Percentiles rank a stretch among this genome's conserved stretches.
Conservation (phyloP, 2,113 vertebrate genomes). For the Sarotherodon lohbergeri region DNA sequence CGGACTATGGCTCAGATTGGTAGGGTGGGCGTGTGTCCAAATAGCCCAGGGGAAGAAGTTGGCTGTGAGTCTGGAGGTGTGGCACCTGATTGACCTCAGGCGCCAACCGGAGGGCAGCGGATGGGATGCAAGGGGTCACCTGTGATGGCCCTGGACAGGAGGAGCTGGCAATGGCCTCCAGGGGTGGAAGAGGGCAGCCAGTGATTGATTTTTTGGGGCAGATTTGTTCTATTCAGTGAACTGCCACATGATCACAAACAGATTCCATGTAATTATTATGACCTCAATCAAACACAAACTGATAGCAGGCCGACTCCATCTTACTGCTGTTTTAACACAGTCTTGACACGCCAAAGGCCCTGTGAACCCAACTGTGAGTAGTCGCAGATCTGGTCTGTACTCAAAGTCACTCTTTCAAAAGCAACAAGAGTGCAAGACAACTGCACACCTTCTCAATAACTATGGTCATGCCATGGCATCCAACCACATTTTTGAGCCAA, state of each 20-base stretch:
- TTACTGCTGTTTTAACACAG: not conserved
- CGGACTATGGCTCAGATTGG: not conserved
- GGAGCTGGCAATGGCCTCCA: not conserved
- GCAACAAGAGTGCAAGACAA: not conserved
- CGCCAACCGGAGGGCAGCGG: not conserved
- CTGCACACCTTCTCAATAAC: not conserved
- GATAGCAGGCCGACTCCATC: not conserved
- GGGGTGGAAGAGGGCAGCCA: not conserved
- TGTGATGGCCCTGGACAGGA: not conserved
- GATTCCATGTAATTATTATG: not conserved
- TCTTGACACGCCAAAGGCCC: not conserved
- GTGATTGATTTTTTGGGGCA: not conserved
- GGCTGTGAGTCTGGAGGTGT: not conserved
- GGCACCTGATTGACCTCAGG: not conserved
- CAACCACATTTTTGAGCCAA: not conserved
- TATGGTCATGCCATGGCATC: not conserved
- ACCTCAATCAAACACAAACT: not conserved
- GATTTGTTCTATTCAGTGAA: not conserved
- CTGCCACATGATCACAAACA: not conserved
- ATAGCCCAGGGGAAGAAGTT: not conserved
- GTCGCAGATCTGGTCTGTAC: not conserved
- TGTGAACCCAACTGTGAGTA: not conserved
- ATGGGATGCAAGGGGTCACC: not conserved
- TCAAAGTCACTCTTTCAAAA: not conserved
- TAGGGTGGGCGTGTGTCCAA: not conserved